Evolutionary conservation across 1,140 invertebrate genomes (phyloP).

Genomic region (Trialeurodes vaporariorum): DNA sequence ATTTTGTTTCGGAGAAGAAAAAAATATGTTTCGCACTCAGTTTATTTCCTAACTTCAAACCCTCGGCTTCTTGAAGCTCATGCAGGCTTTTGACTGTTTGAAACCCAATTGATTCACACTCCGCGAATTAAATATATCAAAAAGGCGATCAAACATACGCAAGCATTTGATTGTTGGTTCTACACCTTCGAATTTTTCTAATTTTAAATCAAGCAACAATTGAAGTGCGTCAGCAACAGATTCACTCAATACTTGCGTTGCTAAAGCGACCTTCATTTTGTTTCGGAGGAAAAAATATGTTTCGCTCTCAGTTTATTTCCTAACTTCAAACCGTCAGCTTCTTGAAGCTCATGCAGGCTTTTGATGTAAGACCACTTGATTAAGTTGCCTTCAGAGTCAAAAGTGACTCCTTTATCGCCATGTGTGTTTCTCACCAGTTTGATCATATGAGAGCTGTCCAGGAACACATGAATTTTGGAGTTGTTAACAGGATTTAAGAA

Average conservation of each 20-base stretch:
- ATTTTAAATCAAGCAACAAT: background rate
- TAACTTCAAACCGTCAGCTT: background rate
- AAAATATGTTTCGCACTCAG: background rate
- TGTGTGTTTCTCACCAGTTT: conserved; percentile 22
- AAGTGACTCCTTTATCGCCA: conserved; percentile 8
- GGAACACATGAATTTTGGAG: conserved; percentile 16
- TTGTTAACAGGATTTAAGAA: conserved; percentile 18
- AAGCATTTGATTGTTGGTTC: background rate
- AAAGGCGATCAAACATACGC: background rate
- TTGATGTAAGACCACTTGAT: background rate
- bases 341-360: background rate
- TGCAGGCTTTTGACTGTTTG: too few species aligned
- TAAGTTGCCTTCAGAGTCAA: background rate
- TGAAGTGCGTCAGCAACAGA: conserved; percentile 4
- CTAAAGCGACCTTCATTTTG: background rate
- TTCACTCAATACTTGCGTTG: background rate
- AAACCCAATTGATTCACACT: background rate
- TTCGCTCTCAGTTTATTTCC: conserved; percentile 4
- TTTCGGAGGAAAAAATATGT: background rate
- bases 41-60: background rate
- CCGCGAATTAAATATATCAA: background rate
- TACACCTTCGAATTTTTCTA: background rate
- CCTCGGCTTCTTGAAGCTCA: too few species aligned
- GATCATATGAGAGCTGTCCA: conserved; percentile 24
- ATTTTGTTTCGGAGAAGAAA: background rate